Base-by-base conservation (phyloP, 2,113 vertebrate genomes). In the Cinclus cinclus region DNA sequence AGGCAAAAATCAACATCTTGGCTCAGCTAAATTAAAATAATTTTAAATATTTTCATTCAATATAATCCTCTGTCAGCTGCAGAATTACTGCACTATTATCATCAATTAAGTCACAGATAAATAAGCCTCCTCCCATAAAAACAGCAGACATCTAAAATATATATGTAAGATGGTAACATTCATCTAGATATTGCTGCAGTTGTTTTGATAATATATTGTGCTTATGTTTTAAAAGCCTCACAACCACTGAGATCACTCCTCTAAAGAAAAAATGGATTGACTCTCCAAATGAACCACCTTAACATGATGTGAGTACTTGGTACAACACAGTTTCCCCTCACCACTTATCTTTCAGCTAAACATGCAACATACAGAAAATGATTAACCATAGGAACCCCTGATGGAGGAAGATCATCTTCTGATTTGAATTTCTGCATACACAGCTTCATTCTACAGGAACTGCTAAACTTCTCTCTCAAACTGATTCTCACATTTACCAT, bases 41-140 rank as follows among this genome's bases (percentile, higher is more conserved):
- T 69, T 92, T 30, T 73, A 94, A 95, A 94, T 92, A 79, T 94
- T 96, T 78, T 68, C 84, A 62, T 31, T 65, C 89, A 92, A 76
- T 33, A 41, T 7, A 82, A 60, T 68, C 63, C 16, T 80, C 49
- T 69, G 50, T 77, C 55, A 77, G 27, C 24, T 82, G 62, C 42
- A 92, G 46, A 83, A 86, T 83, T 76, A 82, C 37, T 44, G 24
- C 50, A 42, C 35, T 89, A 58, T 41, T 79, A 89, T 42, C 37
- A 87, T 70, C 19, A 92, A 84, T 50, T 70, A 79, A 15, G 6
- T 62, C 39, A 83, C 17, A 44, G 59, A 65, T 22, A 67, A 86
- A 58, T 53, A 59, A 8, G 64, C 6, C 3, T 80, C 21, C 33
- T 59, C 75, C 56, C 19, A 25, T 53, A 86, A 69, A 63, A 76